A percentile compares a stretch with the other conserved stretches of the same genome.
Evolutionary conservation across 2,797 vertebrate genomes (phyloP).

Genomic region (Aeoliscus strigatus): DNA sequence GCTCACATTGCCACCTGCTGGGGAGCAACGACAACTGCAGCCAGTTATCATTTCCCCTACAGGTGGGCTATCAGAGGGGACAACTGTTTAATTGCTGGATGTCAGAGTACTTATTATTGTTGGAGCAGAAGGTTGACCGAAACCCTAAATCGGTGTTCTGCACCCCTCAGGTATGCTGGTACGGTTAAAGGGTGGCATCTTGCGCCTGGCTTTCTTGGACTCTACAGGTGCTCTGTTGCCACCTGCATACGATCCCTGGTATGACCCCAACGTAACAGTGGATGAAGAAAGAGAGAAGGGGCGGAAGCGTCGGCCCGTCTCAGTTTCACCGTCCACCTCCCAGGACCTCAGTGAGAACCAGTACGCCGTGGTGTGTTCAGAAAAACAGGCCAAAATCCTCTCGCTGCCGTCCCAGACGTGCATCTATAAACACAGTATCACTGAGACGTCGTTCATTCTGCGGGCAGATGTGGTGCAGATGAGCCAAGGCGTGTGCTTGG

Average conservation of each 20-base stretch:
- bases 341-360: constrained; percentile 95
- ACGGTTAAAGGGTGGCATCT: constrained; percentile 89
- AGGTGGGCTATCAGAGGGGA: constrained; percentile 73
- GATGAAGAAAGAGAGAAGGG: constrained; percentile 90
- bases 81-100: no score
- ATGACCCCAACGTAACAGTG: constrained; percentile 83
- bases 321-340: constrained; percentile 90
- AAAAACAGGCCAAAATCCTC: constrained; percentile 98
- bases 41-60: constrained; percentile 92
- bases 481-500: constrained; percentile 86
- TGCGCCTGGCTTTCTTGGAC: constrained; percentile 93
- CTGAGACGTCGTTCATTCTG: constrained; percentile 95
- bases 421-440: constrained; percentile 96
- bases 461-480: constrained; percentile 92
- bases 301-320: constrained; percentile 82
- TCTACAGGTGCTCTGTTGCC: constrained; percentile 82
- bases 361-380: constrained; percentile 95
- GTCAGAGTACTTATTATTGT: no score
- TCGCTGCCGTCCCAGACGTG: constrained; percentile 93
- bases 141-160: not conserved
- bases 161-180: constrained; percentile 84
- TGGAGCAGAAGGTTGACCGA: not conserved
- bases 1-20: constrained; percentile 87
- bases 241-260: constrained; percentile 88
- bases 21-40: constrained; percentile 94